Conservation (phyloP, 1,140 invertebrate species). For the Vanessa tameamea region DNA sequence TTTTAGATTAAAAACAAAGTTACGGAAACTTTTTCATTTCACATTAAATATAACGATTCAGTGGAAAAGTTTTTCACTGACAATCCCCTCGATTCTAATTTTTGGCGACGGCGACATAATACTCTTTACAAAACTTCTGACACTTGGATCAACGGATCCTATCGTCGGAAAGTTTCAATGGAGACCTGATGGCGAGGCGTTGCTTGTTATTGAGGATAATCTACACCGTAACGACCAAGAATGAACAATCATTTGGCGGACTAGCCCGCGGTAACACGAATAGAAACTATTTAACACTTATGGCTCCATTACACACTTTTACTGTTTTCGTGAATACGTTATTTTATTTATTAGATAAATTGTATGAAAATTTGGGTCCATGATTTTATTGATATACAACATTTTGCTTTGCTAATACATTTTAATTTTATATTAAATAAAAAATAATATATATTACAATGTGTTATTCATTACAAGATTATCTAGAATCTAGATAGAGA, state of each 20-base stretch:
- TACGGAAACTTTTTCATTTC: slow-evolving; percentile 9
- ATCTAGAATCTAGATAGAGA: too few species aligned
- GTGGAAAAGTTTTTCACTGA: slow-evolving; percentile 12
- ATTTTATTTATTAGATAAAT: too few species aligned
- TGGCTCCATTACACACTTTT: neutral
- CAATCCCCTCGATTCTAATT: slow-evolving; percentile 23
- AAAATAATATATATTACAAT: too few species aligned
- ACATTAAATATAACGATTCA: slow-evolving; percentile 25
- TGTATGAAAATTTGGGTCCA: too few species aligned
- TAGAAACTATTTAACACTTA: neutral
- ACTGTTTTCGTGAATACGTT: too few species aligned
- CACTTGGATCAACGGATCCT: slow-evolving; percentile 22
- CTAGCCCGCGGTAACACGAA: neutral
- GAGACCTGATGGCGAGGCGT: slow-evolving; percentile 11
- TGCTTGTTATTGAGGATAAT: slow-evolving; percentile 19
- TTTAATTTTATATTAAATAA: too few species aligned
- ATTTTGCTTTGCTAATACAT: too few species aligned
- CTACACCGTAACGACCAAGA: slow-evolving; percentile 5
- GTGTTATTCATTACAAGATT: too few species aligned
- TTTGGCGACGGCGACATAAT: slow-evolving; percentile 22
- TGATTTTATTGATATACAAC: too few species aligned
- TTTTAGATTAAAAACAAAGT: slow-evolving; percentile 24
- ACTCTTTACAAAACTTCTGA: slow-evolving; percentile 16
- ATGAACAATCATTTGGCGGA: slow-evolving; percentile 7
- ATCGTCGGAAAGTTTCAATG: slow-evolving; percentile 12